A percentile compares a stretch with the other conserved stretches of the same genome.
Conservation (phyloP, 2,113 vertebrate genomes). For the Chaenogobius annularis region DNA sequence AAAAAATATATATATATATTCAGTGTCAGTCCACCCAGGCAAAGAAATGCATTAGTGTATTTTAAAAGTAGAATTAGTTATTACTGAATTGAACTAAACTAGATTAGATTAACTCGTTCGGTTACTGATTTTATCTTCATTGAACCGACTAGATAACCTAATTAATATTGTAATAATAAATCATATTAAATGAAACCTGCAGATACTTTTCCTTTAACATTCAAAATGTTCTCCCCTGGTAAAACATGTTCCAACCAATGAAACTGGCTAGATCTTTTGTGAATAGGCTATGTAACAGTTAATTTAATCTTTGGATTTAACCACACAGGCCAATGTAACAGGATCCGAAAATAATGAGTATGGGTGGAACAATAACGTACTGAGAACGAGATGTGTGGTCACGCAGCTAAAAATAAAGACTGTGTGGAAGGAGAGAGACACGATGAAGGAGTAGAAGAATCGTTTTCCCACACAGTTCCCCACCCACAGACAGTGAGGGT, state of each 20-base stretch:
- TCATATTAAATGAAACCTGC: not conserved
- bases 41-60: too few species aligned
- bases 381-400: constrained; percentile 90
- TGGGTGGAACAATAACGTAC: constrained; percentile 67
- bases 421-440: constrained; percentile 93
- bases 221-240: not conserved
- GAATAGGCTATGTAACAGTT: not conserved
- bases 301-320: not conserved
- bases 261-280: not conserved
- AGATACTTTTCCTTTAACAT: too few species aligned
- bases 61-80: too few species aligned
- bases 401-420: constrained; percentile 94
- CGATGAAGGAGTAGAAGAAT: constrained; percentile 95
- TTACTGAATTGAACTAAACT: too few species aligned
- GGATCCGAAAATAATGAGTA: not conserved
- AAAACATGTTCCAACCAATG: not conserved
- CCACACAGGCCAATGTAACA: not conserved
- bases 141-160: too few species aligned
- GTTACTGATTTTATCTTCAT: too few species aligned
- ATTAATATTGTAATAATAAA: not conserved
- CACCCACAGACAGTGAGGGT: constrained; percentile 97
- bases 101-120: too few species aligned
- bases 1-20: too few species aligned
- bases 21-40: too few species aligned
- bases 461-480: constrained; percentile 98